Evolutionary conservation across 2,888 invertebrate species (phyloP).

Genomic region (Cephus rjabovi): DNA sequence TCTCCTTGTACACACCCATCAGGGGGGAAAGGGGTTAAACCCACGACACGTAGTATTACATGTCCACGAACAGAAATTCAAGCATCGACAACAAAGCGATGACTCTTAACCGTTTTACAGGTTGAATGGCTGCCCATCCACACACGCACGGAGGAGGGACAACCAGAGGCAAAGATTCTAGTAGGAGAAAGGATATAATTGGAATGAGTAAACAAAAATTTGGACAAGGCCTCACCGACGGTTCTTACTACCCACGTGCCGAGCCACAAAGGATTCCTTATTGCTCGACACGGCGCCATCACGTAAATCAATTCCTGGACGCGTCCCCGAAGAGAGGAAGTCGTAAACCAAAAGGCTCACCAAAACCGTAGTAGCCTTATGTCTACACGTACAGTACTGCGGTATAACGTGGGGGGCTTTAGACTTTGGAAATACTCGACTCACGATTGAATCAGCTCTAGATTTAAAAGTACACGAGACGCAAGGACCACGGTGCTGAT

Average conservation of each 20-base stretch:
- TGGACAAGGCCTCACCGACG: not conserved
- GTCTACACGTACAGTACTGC: not conserved
- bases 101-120: not conserved
- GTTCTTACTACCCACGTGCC: not conserved
- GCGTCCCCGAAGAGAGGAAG: not conserved
- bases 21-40: not conserved
- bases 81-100: not conserved
- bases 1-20: conserved; percentile 38
- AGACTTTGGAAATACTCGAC: not conserved
- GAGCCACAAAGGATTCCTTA: not conserved
- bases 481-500: too few relatives aligned
- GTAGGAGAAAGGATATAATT: not conserved
- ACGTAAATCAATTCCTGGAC: not conserved
- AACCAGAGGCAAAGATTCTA: not conserved
- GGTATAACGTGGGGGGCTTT: not conserved
- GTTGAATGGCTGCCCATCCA: not conserved
- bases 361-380: not conserved
- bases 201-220: not conserved
- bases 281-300: not conserved
- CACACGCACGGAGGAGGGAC: not conserved
- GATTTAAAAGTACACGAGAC: not conserved
- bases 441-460: too few relatives aligned
- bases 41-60: not conserved
- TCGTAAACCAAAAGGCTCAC: not conserved
- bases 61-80: not conserved